phyloP scores from a whole-genome alignment of 2,113 vertebrate genomes.

The Barbus barbus region DNA sequence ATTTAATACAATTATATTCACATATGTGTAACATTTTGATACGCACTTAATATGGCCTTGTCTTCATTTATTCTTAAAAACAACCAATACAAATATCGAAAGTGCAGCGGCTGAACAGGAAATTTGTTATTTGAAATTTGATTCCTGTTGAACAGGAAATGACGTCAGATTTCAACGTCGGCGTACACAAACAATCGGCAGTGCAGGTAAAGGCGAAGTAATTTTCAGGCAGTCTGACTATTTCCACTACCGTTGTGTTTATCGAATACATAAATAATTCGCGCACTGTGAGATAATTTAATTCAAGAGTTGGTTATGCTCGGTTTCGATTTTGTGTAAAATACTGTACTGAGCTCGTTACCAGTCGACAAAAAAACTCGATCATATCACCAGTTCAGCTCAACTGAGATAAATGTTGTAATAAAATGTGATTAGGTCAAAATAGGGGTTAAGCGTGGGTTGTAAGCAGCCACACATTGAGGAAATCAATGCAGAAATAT shows the following conservation, averaged over 20 bases:
- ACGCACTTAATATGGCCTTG: too few species aligned
- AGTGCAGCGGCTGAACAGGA: not conserved
- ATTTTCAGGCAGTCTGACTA: not conserved
- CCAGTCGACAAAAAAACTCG: not conserved
- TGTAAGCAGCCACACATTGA: not conserved
- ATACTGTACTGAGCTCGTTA: not conserved
- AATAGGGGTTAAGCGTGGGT: not conserved
- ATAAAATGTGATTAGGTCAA: too few species aligned
- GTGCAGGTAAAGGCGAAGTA: not conserved
- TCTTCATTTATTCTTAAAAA: not conserved
- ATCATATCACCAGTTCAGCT: not conserved
- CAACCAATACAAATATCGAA: conserved; percentile 45
- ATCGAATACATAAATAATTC: not conserved
- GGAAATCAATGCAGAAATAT: not conserved
- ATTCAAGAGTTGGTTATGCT: not conserved
- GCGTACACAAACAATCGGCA: conserved; percentile 3
- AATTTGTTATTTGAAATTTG: too few species aligned
- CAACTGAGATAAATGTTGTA: not conserved
- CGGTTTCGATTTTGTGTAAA: not conserved
- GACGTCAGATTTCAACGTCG: not conserved
- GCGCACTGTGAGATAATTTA: not conserved
- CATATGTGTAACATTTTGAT: not conserved
- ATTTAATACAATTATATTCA: not conserved
- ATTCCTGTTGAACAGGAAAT: too few species aligned
- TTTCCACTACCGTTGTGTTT: not conserved